phyloP scores from a whole-genome alignment of 1,140 invertebrate genomes.

The Drosophila biarmipes region DNA sequence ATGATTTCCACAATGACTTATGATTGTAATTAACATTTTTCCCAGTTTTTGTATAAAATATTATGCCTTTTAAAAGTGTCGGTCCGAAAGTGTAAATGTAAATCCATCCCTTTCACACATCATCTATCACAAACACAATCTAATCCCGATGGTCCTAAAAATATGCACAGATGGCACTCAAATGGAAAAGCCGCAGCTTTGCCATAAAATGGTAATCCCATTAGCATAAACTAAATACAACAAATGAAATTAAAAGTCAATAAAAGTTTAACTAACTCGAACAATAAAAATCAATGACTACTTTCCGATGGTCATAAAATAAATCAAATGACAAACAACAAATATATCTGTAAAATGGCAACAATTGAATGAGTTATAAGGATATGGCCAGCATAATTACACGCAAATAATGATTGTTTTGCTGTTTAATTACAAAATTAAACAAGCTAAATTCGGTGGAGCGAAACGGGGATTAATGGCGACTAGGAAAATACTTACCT shows the following conservation, averaged over 20 bases:
- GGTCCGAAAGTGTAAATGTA: constrained; percentile 19
- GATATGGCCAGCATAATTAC: constrained; percentile 17
- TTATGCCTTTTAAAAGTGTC: constrained; percentile 33
- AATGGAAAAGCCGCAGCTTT: constrained; percentile 27
- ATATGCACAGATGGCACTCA: constrained; percentile 45
- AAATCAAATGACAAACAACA: constrained; percentile 12
- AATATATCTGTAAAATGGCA: constrained; percentile 19
- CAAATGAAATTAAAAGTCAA: constrained; percentile 55
- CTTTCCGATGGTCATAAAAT: constrained; percentile 3
- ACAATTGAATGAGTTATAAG: constrained; percentile 4
- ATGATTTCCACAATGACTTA: constrained; percentile 58
- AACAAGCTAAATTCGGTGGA: neutral
- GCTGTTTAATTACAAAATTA: constrained; percentile 24
- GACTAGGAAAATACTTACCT: too few species aligned
- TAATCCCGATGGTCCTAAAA: constrained; percentile 31
- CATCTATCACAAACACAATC: constrained; percentile 19
- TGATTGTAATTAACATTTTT: constrained; percentile 66
- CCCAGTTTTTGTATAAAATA: constrained; percentile 36
- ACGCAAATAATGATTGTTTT: constrained; percentile 9
- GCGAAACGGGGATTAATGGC: neutral
- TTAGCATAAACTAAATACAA: constrained; percentile 48
- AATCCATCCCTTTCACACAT: constrained; percentile 31
- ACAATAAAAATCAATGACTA: constrained; percentile 47
- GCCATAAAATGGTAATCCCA: constrained; percentile 50
- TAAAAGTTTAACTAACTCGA: constrained; percentile 43